A percentile compares a stretch with the other conserved stretches of the same genome.
Evolutionary conservation across 2,888 invertebrate species (phyloP).

Genomic region (Sphecodes monilicornis): DNA sequence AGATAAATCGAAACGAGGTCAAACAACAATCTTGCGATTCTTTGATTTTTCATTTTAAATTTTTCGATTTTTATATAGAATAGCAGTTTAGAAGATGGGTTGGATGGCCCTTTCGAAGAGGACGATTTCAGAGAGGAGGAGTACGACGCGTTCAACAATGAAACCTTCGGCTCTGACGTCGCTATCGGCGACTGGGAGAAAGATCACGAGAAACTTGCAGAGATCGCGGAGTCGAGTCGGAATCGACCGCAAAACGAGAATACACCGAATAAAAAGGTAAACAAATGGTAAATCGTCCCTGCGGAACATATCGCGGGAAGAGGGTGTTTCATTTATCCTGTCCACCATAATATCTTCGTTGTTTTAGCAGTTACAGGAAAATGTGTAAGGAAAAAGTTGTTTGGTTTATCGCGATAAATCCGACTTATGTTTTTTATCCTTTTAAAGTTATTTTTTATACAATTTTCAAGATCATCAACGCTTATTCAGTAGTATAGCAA

Average conservation of each 20-base stretch:
- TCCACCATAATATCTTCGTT: neutral
- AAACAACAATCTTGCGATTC: neutral
- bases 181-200: conserved; percentile 90
- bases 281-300: neutral
- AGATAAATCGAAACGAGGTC: neutral
- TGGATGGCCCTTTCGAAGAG: conserved; percentile 85
- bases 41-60: conserved; percentile 1
- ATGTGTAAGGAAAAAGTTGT: neutral
- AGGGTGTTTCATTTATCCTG: too few species aligned
- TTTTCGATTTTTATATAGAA: conserved; percentile 36
- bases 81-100: conserved; percentile 78
- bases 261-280: conserved; percentile 64
- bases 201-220: conserved; percentile 89
- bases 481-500: too few species aligned
- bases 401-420: neutral
- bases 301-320: neutral
- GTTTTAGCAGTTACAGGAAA: neutral
- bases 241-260: conserved; percentile 78
- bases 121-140: conserved; percentile 90
- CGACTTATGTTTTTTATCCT: neutral
- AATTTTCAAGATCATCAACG: too few species aligned
- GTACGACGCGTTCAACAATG: conserved; percentile 96
- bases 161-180: conserved; percentile 94
- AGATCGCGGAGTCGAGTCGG: conserved; percentile 86
- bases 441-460: neutral